Conservation (phyloP, 2,797 vertebrate genomes). For the Atherinosoma microstoma region DNA sequence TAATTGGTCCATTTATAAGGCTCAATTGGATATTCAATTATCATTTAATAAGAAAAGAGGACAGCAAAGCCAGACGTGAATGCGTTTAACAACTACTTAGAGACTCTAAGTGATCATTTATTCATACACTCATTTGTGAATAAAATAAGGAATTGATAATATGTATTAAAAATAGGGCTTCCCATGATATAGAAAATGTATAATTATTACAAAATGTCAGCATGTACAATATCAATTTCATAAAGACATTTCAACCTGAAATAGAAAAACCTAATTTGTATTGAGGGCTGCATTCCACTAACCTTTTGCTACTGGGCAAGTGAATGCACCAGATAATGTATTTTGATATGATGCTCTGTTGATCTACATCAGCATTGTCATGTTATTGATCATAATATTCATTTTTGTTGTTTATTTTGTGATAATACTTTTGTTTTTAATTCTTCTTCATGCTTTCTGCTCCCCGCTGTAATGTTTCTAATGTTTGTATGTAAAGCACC, state of each 20-base stretch:
- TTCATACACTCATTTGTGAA: neutral
- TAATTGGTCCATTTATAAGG: constrained; percentile 13
- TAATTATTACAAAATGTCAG: neutral
- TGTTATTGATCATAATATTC: too few relatives aligned
- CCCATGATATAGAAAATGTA: neutral
- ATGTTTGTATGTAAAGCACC: too few relatives aligned
- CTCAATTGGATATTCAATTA: constrained; percentile 12
- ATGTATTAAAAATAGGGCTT: neutral
- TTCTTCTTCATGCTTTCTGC: too few relatives aligned
- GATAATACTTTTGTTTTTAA: too few relatives aligned
- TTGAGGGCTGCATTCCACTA: neutral
- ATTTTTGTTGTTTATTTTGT: too few relatives aligned
- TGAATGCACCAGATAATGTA: neutral
- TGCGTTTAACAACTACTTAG: neutral
- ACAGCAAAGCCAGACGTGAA: neutral
- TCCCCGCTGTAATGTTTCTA: too few relatives aligned
- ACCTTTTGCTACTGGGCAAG: neutral
- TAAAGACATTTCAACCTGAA: neutral
- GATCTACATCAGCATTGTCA: too few relatives aligned
- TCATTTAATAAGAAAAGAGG: constrained; percentile 7
- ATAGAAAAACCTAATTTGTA: neutral
- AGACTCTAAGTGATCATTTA: neutral
- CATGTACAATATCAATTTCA: neutral
- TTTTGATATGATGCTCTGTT: too few relatives aligned
- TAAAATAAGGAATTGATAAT: neutral